Percentiles rank a stretch among this genome's conserved stretches.
Evolutionary conservation across 2,888 invertebrate genomes (phyloP).

Genomic region (Brenthis hecate): DNA sequence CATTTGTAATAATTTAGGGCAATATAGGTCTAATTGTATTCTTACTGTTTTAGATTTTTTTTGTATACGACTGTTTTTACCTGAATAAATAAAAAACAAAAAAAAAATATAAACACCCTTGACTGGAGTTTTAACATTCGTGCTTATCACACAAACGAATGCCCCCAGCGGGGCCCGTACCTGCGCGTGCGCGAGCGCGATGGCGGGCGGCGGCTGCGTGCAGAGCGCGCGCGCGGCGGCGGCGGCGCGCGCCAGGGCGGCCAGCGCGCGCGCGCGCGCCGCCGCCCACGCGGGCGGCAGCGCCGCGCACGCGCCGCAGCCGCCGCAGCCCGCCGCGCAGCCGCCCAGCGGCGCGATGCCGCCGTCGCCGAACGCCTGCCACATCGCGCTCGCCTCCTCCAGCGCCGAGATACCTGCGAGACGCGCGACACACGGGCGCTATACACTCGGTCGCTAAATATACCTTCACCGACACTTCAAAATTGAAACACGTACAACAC

Average conservation of each 20-base stretch:
- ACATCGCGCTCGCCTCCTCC: conserved; percentile 57
- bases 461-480: too few species aligned
- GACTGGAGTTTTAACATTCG: too few species aligned
- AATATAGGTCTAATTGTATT: too few species aligned
- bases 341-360: conserved; percentile 51
- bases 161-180: conserved; percentile 39
- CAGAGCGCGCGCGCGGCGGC: conserved; percentile 88
- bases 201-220: conserved; percentile 96
- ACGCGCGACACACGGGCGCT: too few species aligned
- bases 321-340: conserved; percentile 55
- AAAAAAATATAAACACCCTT: too few species aligned
- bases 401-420: conserved; percentile 57
- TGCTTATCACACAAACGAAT: too few species aligned
- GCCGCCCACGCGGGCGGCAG: conserved; percentile 65
- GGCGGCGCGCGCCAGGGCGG: conserved; percentile 78
- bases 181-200: conserved; percentile 88
- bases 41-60: too few species aligned
- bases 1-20: too few species aligned
- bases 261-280: conserved; percentile 88
- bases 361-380: conserved; percentile 57
- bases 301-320: conserved; percentile 66
- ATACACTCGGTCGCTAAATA: too few species aligned
- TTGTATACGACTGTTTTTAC: too few species aligned
- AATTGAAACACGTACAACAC: too few species aligned
- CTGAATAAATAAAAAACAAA: too few species aligned